Evolutionary conservation across 2,888 invertebrate genomes (phyloP).

Genomic region (Anarsia innoxiella): DNA sequence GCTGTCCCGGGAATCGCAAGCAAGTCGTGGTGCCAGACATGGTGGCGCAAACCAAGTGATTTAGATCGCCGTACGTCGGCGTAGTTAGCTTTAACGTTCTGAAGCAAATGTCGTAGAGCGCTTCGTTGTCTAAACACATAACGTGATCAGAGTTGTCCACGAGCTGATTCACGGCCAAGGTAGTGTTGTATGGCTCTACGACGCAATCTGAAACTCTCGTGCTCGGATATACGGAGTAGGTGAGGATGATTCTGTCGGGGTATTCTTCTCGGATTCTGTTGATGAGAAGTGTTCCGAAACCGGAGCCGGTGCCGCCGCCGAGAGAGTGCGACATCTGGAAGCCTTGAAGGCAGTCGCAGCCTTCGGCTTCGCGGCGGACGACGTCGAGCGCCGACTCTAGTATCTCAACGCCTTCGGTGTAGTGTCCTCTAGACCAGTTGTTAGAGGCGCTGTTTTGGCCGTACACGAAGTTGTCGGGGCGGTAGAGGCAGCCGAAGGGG

Average conservation of each 20-base stretch:
- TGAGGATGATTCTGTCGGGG: constrained; percentile 89
- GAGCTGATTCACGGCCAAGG: constrained; percentile 87
- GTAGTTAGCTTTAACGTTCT: constrained; percentile 82
- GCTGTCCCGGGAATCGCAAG: constrained; percentile 77
- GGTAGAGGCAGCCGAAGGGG: constrained; percentile 87
- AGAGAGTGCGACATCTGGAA: constrained; percentile 88
- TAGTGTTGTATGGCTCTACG: constrained; percentile 86
- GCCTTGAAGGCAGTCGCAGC: constrained; percentile 93
- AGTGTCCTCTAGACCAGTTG: constrained; percentile 82
- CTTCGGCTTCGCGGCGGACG: constrained; percentile 88
- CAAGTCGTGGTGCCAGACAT: constrained; percentile 92
- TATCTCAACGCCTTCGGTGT: constrained; percentile 93
- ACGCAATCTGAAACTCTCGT: constrained; percentile 84
- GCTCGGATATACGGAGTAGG: constrained; percentile 86
- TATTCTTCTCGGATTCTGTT: constrained; percentile 93
- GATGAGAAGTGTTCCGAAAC: constrained; percentile 80
- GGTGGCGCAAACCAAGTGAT: constrained; percentile 87
- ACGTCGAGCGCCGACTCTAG: constrained; percentile 89
- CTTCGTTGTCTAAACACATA: constrained; percentile 85
- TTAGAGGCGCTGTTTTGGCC: constrained; percentile 70
- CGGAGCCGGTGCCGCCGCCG: constrained; percentile 69
- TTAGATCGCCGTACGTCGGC: constrained; percentile 86
- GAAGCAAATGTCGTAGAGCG: constrained; percentile 84
- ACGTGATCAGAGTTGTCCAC: constrained; percentile 83
- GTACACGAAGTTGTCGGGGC: constrained; percentile 93